Base-by-base conservation (phyloP, 2,797 vertebrate species). In the Urosaurus nigricauda region DNA sequence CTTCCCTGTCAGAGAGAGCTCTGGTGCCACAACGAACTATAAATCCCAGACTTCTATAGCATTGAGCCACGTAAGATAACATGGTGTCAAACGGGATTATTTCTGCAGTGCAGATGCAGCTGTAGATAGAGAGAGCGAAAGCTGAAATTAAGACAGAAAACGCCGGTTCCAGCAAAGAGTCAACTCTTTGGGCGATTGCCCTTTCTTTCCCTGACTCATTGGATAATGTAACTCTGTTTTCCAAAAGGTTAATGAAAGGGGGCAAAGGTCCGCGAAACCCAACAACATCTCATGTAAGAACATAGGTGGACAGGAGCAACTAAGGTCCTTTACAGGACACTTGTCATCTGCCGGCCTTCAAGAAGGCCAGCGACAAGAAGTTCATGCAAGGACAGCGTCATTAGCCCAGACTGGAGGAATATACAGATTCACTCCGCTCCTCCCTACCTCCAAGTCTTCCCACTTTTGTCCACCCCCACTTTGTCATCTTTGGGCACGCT, bases 331-430 rank as follows among this genome's bases (percentile, higher is more conserved):
- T 88, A 88, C 86, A 86, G 91, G 93, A 70, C 70, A 93, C 85
- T 93, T 94, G 93, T 94, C 94, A 93, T 94, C 93, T 95, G n/a
- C 93, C 93, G 93, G 93, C 92, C 92, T 95, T 92, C 94, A 94
- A 93, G 83, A 84, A 92, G 90, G 79, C 43, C 51, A 89, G 89
- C 87, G 88, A 93, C 92, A 93, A 93, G 87, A 95, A 92, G 94
- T 95, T 95, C 94, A 95, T 91, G 94, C 92, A 90, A 93, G 94
- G 92, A 83, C 92, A 95, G 92, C 88, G 71, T 89, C 87, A 89
- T 90, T 85, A 93, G 93, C 86, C 63, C 91, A 94, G 94, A 92
- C 78, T 88, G 92, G 91, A 32, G 65, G 65, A 68, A 68, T 32
- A 32, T 29, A 68, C 29, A 32, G 13, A 68, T 32, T 68, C 65